phyloP scores from a whole-genome alignment of 1,140 invertebrate genomes.

The Papilio aristodemus region DNA sequence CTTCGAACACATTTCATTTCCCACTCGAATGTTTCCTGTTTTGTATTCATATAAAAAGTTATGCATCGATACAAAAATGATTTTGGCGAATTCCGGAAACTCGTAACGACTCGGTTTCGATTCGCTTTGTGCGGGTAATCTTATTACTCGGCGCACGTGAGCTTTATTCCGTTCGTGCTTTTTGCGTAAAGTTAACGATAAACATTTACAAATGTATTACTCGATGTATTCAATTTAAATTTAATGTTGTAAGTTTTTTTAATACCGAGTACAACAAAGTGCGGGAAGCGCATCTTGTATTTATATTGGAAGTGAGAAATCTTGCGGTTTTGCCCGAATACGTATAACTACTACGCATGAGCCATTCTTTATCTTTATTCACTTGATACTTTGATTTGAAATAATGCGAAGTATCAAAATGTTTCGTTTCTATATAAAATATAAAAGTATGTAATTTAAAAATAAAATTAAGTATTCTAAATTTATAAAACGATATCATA shows the following conservation, averaged over 20 bases:
- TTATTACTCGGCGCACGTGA: slow-evolving; percentile 69
- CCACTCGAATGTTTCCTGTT: slow-evolving; percentile 57
- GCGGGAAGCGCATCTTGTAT: not conserved
- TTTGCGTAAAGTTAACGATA: slow-evolving; percentile 63
- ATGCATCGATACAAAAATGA: slow-evolving; percentile 47
- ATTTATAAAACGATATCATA: too few relatives aligned
- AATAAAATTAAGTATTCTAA: too few relatives aligned
- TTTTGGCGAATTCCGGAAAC: slow-evolving; percentile 66
- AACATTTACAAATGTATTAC: slow-evolving; percentile 41
- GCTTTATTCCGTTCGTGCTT: slow-evolving; percentile 67
- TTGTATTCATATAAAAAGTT: slow-evolving; percentile 44
- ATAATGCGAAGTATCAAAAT: too few relatives aligned
- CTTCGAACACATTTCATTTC: slow-evolving; percentile 43
- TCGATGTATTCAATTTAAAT: slow-evolving; percentile 34
- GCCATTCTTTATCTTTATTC: too few relatives aligned
- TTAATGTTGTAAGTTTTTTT: slow-evolving; percentile 29
- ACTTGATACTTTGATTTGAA: too few relatives aligned
- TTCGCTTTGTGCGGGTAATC: slow-evolving; percentile 65
- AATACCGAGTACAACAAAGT: slow-evolving; percentile 9
- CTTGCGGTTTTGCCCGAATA: slow-evolving; percentile 22
- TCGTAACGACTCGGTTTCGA: slow-evolving; percentile 52
- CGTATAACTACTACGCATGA: not conserved
- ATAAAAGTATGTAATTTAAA: too few relatives aligned
- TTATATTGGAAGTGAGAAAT: slow-evolving; percentile 11
- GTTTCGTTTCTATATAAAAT: too few relatives aligned